Evolutionary conservation across 2,797 vertebrate genomes (phyloP).

Genomic region (Myotis daubentonii): DNA sequence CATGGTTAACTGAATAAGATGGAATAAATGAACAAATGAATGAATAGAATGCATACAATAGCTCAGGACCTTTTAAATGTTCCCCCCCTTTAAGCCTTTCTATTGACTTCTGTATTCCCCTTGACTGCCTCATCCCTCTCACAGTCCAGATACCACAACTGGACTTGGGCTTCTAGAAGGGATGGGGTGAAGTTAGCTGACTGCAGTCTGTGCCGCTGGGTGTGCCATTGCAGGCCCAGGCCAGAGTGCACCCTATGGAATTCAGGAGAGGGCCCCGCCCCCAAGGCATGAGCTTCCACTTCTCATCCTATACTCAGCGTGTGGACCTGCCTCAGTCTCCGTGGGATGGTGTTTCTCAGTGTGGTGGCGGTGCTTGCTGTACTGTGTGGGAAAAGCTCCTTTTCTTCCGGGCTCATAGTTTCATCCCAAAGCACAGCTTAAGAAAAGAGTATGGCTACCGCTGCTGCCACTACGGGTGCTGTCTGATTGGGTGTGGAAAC

Average conservation of each 20-base stretch:
- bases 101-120: background rate
- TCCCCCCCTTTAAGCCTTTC: background rate
- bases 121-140: background rate
- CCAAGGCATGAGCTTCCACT: background rate
- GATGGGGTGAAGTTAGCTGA: background rate
- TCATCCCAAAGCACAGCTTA: background rate
- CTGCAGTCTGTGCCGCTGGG: background rate
- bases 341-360: background rate
- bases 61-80: background rate
- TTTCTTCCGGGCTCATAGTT: background rate
- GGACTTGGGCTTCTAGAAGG: background rate
- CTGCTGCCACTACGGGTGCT: background rate
- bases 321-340: background rate
- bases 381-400: background rate
- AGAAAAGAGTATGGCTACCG: background rate
- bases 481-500: background rate
- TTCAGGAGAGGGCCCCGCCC: background rate
- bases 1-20: background rate
- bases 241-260: background rate
- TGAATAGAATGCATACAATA: background rate
- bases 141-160: background rate
- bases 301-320: background rate
- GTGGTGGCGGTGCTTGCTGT: background rate
- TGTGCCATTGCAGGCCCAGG: background rate
- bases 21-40: background rate